Base-by-base conservation (phyloP, 1,140 invertebrate genomes). In the Adoxophyes honmai region DNA sequence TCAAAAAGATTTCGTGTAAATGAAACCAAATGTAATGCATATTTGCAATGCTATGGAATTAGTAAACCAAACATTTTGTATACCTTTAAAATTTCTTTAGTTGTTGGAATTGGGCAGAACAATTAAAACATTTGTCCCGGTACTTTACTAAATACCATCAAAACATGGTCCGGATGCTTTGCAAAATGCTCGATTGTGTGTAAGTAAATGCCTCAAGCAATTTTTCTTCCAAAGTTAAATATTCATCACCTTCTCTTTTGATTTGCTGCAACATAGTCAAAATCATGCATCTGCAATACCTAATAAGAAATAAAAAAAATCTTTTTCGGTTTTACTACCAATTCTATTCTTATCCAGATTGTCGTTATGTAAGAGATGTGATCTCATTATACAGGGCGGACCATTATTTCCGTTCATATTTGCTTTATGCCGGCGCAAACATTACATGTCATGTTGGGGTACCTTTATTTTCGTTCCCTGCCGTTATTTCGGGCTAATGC, bases 361-460 rank as follows among this genome's bases (percentile, higher is more conserved):
- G 42, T 33, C 42, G 16, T 28, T 13, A n/a, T 18, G 42, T 48
- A 48, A 48, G 42, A 48, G 42, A 48, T 48, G 42, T 28, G 42
- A 48, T 48, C 42, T 28, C 42, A 48, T 48, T 48, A 48, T 48
- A 48, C 42, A 48, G 42, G 28, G 16, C n/a, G 42, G 42, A 4
- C 42, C 42, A 48, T 48, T 48, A 48, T 48, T 48, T 48, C 21
- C 21, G 42, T 28, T 48, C 42, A 48, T 48, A 48, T 48, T 48
- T 48, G 42, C 42, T 48, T 48, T 48, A 28, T 48, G 42, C 16
- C 42, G 11, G 42, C n/a, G 42, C 42, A 48, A 11, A 48, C 42
- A 28, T 48, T n/a, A 48, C 42, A 48, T 33, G 42, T 21, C 42
- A 11, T 16, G 42, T 18, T 28, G 21, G 21, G 16, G 42, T 18